Conservation (phyloP, 2,113 vertebrate genomes). For the Gasterosteus nipponicus region DNA sequence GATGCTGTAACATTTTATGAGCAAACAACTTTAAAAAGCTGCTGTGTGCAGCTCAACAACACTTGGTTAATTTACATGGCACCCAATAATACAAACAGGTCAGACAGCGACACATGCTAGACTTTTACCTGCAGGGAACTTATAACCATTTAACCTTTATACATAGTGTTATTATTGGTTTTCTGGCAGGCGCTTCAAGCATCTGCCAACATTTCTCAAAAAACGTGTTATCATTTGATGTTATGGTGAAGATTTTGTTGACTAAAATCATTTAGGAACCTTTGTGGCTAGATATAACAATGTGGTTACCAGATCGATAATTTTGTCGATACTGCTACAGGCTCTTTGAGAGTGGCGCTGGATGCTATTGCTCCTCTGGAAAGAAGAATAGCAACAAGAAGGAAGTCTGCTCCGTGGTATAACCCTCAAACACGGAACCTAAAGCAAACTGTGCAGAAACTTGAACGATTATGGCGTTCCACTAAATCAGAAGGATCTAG, state of each 20-base stretch:
- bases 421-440: too few relatives aligned
- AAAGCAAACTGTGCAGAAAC: too few relatives aligned
- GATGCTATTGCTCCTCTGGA: too few relatives aligned
- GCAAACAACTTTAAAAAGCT: neutral
- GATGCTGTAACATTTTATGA: neutral
- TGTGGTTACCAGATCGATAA: too few relatives aligned
- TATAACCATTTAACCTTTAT: neutral
- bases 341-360: too few relatives aligned
- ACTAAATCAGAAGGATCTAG: too few relatives aligned
- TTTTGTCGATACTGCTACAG: too few relatives aligned
- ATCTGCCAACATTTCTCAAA: neutral
- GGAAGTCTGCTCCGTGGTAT: too few relatives aligned
- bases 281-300: neutral
- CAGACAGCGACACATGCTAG: neutral
- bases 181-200: neutral
- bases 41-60: neutral
- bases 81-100: neutral
- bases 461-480: too few relatives aligned
- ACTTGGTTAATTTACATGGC: neutral
- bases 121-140: neutral
- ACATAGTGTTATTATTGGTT: neutral
- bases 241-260: neutral
- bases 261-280: neutral
- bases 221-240: neutral
- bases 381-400: too few relatives aligned